phyloP scores from a whole-genome alignment of 1,140 invertebrate species.

The Scaptomyza montana region DNA sequence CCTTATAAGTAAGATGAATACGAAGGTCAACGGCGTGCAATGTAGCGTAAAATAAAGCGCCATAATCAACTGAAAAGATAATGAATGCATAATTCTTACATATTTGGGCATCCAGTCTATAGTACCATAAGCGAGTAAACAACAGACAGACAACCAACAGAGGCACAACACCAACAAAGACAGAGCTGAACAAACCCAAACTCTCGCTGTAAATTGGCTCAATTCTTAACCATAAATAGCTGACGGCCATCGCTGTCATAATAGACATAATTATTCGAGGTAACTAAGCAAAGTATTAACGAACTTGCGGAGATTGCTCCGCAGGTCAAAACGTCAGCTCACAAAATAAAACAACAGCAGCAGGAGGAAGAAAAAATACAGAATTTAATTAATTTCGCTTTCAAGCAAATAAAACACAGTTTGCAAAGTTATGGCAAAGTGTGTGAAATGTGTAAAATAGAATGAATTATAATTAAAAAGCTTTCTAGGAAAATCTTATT shows the following conservation, averaged over 20 bases:
- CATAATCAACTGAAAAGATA: conserved; percentile 17
- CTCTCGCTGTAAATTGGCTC: conserved; percentile 48
- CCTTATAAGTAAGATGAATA: conserved; percentile 32
- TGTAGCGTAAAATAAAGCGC: conserved; percentile 39
- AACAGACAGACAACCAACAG: conserved; percentile 19
- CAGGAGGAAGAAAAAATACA: neutral
- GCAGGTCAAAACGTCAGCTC: conserved; percentile 31
- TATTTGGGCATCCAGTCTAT: conserved; percentile 47
- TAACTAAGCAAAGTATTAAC: conserved; percentile 65
- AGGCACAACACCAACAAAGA: neutral
- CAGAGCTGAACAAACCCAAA: neutral
- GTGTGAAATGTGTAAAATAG: neutral
- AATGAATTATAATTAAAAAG: neutral
- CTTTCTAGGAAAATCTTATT: neutral
- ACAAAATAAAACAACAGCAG: conserved; percentile 15
- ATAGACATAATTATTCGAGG: conserved; percentile 58
- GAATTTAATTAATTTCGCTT: conserved; percentile 41
- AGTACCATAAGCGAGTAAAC: conserved; percentile 35
- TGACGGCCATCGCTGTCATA: conserved; percentile 50
- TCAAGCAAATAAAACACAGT: conserved; percentile 12
- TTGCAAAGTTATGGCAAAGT: neutral
- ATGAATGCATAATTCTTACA: conserved; percentile 15
- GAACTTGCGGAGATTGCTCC: conserved; percentile 12
- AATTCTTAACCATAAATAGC: conserved; percentile 57
- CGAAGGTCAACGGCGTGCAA: conserved; percentile 13